Base-by-base conservation (phyloP, 2,797 vertebrate genomes). In the Chanos chanos region DNA sequence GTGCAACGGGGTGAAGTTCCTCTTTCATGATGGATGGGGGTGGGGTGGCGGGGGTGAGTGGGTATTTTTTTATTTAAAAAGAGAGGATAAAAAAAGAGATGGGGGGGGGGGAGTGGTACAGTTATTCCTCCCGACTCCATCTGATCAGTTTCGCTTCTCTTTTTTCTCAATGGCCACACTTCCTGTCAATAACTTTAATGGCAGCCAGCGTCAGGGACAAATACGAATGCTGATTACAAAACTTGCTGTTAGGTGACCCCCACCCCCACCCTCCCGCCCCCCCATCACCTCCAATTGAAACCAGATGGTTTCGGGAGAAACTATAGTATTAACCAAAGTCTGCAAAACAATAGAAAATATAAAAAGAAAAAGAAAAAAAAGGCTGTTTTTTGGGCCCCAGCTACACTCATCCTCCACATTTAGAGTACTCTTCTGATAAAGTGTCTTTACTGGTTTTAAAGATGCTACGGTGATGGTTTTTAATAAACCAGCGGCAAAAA, bases 111-210 rank as follows among this genome's bases (percentile, higher is more conserved):
- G 28, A 31, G 59, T 56, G 34, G 52, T 31, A 45, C 70, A 36
- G 53, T 70, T 66, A 65, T 66, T 19, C 45, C 60, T 37, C 19
- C 64, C 33, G 67, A 61, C 61, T 66, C 30, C 40, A 44, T 56
- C 34, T 52, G 12, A 45, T 37, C 30, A 4, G 68, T 78, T 78
- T 78, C 76, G 78, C 62, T 75, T 78, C 73, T 57, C 65, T 56
- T 51, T 71, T 64, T 69, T 62, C 40, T 43, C 39, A 52, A 55
- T 28, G 25, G 25, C 68, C 66, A 78, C 62, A 73, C 76, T 75
- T 78, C 76, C 76, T 69, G 55, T 34, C 33, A 50, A 70, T 22
- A 33, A 24, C 49, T 28, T 64, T 61, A 13, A 57, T 48, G 27
- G 65, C 41, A 37, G 36, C 37, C 41, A 33, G 36, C 37, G 36